Base-by-base conservation (phyloP, 2,797 vertebrate genomes). In the Bucorvus abyssinicus region DNA sequence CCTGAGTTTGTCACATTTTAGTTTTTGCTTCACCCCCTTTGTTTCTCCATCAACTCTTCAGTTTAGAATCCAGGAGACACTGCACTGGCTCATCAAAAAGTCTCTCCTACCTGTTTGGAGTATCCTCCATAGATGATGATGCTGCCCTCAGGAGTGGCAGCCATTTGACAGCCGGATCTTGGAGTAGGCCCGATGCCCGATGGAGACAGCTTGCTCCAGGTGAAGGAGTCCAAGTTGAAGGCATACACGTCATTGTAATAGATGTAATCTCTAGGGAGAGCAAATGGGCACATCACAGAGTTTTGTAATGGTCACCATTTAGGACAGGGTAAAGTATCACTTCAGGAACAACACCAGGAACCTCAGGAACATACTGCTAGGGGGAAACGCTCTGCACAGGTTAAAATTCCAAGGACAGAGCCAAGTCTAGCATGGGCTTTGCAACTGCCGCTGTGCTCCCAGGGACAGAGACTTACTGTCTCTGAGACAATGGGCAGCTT, bases 71-170 rank as follows among this genome's bases (percentile, higher is more conserved):
- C 53, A 64, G 34, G 52, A 15, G 27, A 53, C 1, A 23, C 1
- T 4, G 20, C 34, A 8, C 10, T 8, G 7, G 4, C 23, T 49
- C 3, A 45, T 34, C 19, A 14, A 56, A 20, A 5, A 24, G 23
- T 3, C 8, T 18, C 12, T 34, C 98, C 53, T 82, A 99, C 99
- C 98, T 98, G 98, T 95, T 99, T 99, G 24, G 99, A 99, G 97
- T 99, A 99, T 70, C 99, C 99, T 5, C 99, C 99, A 0, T 99
- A 99, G 97, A 99, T 82, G 87, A 99, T 79, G 52, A 99, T 65
- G 7, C 96, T 95, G 90, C 98, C 98, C 30, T 99, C 99, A 0
- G 98, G 97, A 2, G 97, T 98, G 90, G 98, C 44, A 19, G 97
- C 98, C 98, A 99, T 98, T 21, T 98, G 98, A 96, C 99, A 99